Evolutionary conservation across 2,797 vertebrate genomes (phyloP).

Genomic region (Lithobates pipiens): DNA sequence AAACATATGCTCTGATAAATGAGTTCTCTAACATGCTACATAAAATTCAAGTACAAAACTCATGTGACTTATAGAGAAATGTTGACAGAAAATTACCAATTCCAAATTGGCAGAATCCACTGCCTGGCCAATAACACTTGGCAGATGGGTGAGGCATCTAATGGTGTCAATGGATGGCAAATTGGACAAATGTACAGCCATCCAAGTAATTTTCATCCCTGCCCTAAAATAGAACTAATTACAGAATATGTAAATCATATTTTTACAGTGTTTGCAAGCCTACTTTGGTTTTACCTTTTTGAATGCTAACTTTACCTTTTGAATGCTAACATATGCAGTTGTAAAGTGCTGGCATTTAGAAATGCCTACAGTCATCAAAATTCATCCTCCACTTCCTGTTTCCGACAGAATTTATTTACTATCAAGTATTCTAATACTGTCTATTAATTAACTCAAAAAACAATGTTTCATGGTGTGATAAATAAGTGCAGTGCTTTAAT

Average conservation of each 20-base stretch:
- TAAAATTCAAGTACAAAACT: conserved; percentile 25
- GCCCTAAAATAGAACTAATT: not conserved
- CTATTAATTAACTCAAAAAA: no score
- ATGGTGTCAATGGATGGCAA: not conserved
- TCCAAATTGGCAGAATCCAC: not conserved
- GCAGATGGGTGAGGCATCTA: not conserved
- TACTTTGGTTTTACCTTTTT: not conserved
- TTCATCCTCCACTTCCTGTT: no score
- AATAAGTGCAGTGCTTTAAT: no score
- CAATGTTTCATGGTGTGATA: no score
- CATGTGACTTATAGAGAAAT: not conserved
- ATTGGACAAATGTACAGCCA: not conserved
- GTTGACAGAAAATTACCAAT: not conserved
- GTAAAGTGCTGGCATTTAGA: no score
- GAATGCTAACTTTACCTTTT: not conserved
- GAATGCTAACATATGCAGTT: not conserved
- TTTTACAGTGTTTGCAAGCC: not conserved
- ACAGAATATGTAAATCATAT: not conserved
- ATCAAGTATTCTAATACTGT: no score
- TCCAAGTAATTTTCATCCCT: not conserved
- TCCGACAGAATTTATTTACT: no score
- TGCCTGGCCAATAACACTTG: not conserved
- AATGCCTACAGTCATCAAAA: no score
- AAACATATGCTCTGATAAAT: conserved; percentile 53
- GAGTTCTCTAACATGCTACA: conserved; percentile 8